Evolutionary conservation across 2,888 invertebrate genomes (phyloP), one percentile per base, ranked within the genome.

Genomic region (Drosophila colorata): DNA sequence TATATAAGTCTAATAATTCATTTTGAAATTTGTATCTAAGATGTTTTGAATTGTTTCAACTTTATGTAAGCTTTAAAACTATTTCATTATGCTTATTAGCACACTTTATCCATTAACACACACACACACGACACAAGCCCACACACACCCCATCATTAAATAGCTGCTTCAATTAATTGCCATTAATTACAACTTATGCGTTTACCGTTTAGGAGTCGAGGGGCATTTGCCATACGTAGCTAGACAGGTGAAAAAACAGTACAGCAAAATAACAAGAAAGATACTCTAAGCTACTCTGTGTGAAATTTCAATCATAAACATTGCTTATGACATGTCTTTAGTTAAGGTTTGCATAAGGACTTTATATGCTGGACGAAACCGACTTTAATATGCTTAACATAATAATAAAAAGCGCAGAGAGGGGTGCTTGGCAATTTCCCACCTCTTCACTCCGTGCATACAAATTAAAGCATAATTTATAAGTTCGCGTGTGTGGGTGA

Each of bases 381-480:
- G 64, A 60, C 66, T 84, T 78, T 72, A 87, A 87, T 74, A 72
- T 80, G 56, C 63, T 44, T 73, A 55, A 61, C 52, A 51, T 61
- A 66, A 74, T 75, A 55, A 74, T 66, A 49, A 57, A 46, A n/a
- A 44, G 18, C 20, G 11, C 37, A 16, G 7, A 38, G n/a, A 20
- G 31, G 9, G 23, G n/a, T 25, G 8, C 31, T 25, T 18, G 18
- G 13, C 52, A 68, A 61, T 55, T 46, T 46, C 20, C 37, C 35
- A 11, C 47, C 33, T 55, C 31, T 9, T 28, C 46, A 20, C 49
- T 28, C 33, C 58, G 63, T 87, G 83, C 76, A 83, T 83, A 84
- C 79, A 83, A 87, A 83, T 83, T 78, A 84, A 87, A 84, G 69
- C 81, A 78, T 83, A 87, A 83, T 83, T 78, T 67, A 71, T 46